Conservation (phyloP, 2,888 invertebrate genomes). For the Epinotia nisella region DNA sequence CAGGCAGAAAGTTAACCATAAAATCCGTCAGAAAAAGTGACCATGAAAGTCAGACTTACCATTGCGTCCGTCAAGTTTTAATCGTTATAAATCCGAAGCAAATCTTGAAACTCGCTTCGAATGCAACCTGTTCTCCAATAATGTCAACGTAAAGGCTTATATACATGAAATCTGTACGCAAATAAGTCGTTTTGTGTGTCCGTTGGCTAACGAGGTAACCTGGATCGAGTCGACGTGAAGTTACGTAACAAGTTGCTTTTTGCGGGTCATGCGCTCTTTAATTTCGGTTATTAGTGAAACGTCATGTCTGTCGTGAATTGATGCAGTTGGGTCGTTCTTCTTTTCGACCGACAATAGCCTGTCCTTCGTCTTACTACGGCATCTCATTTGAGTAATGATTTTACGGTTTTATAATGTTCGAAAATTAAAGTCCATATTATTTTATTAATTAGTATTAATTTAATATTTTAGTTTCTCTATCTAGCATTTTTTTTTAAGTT, state of each 20-base stretch:
- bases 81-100: slow-evolving; percentile 4
- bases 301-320: background rate
- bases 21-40: no score
- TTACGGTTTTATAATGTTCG: no score
- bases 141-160: background rate
- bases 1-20: no score
- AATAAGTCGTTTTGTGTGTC: background rate
- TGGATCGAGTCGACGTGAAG: background rate
- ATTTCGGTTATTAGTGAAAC: background rate
- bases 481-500: no score
- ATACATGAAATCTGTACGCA: background rate
- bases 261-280: slow-evolving; percentile 12
- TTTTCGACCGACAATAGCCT: no score
- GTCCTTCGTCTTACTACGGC: no score
- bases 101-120: slow-evolving; percentile 8
- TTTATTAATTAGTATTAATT: no score
- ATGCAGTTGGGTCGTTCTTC: no score
- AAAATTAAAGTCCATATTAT: no score
- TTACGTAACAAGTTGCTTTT: slow-evolving; percentile 16
- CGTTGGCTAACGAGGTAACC: slow-evolving; percentile 4
- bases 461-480: no score
- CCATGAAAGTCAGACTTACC: background rate
- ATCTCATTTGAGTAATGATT: no score
- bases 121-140: background rate
- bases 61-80: background rate